Evolutionary conservation across 2,888 invertebrate species (phyloP), one percentile per base, ranked within the genome.

Genomic region (Ligdia adustata): DNA sequence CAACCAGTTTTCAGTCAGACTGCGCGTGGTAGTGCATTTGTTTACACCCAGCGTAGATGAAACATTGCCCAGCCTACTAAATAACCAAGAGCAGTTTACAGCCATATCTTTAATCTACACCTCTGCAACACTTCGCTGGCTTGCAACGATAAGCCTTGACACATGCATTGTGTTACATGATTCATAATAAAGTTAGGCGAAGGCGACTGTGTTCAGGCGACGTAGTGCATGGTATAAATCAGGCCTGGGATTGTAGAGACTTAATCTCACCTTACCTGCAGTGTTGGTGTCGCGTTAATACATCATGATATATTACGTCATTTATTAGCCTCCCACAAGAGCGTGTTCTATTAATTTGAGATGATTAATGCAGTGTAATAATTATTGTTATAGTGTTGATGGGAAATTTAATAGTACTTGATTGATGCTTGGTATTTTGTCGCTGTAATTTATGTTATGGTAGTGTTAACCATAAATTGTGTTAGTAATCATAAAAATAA

Each of bases 261-360:
- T 72, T 80, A 79, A 79, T 79, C 79, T 79, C 75, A 68, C 54
- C 60, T 62, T 69, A 74, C 76, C 76, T 77, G 76, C 76, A 71
- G 52, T 70, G 76, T 72, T 62, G 64, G 72, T 60, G 57, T 70
- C 62, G 60, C 43, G 49, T 73, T 79, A 79, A 79, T 79, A 78
- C 79, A 71, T 70, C 67, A 74, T 82, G 80, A 82, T 82, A 75
- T 81, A 84, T 82, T 64, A 69, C 69, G 69, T 75, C 76, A 74
- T 82, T 77, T 82, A 74, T 79, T 78, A 80, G 66, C 66, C 65
- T 54, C 48, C 46, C 45, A 52, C 54, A 53, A 43, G 54, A 56
- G 60, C 57, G 37, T 52, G 55, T 59, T 51, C 55, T 64, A 66
- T 64, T 66, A 64, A 63, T 66, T 62, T 62, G 44, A 35, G 20